A percentile compares a stretch with the other conserved stretches of the same genome.
Conservation (phyloP, 2,113 vertebrate species). For the Pomatostomus ruficeps region DNA sequence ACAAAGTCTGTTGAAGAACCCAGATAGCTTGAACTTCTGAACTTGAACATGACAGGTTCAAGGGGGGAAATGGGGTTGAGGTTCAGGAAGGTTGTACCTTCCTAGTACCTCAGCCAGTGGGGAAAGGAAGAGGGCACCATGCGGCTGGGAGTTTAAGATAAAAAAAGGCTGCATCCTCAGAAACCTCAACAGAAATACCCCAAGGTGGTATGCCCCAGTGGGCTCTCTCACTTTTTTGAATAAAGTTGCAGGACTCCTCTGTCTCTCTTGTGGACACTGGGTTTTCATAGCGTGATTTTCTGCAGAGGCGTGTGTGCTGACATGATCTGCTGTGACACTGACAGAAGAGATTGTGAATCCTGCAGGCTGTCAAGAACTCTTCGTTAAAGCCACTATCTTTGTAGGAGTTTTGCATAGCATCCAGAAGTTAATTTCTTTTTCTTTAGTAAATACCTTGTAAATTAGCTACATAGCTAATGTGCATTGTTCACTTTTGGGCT, state of each 20-base stretch:
- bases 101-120: fast-evolving
- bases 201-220: not conserved
- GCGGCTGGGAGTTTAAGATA: fast-evolving
- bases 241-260: not conserved
- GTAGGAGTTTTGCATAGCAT: not conserved
- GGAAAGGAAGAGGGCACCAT: not conserved
- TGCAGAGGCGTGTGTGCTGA: fast-evolving
- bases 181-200: not conserved
- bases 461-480: not conserved
- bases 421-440: not conserved
- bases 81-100: not conserved
- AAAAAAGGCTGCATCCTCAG: fast-evolving
- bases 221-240: not conserved
- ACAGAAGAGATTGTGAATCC: not conserved
- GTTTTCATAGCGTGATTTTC: fast-evolving
- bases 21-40: not conserved
- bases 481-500: not conserved
- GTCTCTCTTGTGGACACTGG: not conserved
- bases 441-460: not conserved
- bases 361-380: not conserved
- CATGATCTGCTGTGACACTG: not conserved
- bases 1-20: not conserved
- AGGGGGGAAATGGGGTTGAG: too few species aligned
- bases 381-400: constrained; percentile 25
- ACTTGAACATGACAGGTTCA: not conserved